phyloP scores from a whole-genome alignment of 2,888 invertebrate genomes.

The Sminthurides aquaticus region DNA sequence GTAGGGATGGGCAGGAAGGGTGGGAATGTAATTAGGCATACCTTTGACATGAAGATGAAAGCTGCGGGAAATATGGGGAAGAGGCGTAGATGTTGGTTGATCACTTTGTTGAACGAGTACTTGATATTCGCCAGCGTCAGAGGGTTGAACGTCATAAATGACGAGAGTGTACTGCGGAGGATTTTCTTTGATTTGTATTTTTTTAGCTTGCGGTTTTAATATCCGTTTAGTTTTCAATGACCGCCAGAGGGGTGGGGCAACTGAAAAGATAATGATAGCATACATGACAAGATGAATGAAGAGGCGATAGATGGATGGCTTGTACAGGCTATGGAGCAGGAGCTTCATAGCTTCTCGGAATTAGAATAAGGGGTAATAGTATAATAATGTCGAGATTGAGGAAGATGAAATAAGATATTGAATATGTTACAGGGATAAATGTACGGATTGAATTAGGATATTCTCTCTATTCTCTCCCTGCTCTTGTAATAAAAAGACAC shows the following conservation, averaged over 20 bases:
- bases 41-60: conserved; percentile 17
- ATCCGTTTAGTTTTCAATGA: conserved; percentile 21
- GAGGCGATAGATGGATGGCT: not conserved
- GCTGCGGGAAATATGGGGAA: conserved; percentile 8
- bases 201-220: conserved; percentile 18
- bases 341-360: too few species aligned
- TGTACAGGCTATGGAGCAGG: too few species aligned
- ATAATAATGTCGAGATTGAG: too few species aligned
- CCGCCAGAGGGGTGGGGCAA: conserved; percentile 19
- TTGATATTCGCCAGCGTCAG: conserved; percentile 46
- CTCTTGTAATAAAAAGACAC: too few species aligned
- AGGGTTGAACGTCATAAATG: conserved; percentile 40
- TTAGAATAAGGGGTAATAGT: too few species aligned
- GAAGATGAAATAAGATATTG: too few species aligned
- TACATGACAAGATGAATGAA: not conserved
- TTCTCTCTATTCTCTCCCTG: too few species aligned
- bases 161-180: conserved; percentile 37
- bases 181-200: conserved; percentile 26
- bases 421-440: too few species aligned
- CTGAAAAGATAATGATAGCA: conserved; percentile 3
- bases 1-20: too few species aligned
- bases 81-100: not conserved
- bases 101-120: conserved; percentile 5
- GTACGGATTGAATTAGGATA: too few species aligned
- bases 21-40: too few species aligned